Percentiles rank a stretch among this genome's conserved stretches.
phyloP scores from a whole-genome alignment of 2,888 invertebrate genomes.

The Drosophila acutilabella region DNA sequence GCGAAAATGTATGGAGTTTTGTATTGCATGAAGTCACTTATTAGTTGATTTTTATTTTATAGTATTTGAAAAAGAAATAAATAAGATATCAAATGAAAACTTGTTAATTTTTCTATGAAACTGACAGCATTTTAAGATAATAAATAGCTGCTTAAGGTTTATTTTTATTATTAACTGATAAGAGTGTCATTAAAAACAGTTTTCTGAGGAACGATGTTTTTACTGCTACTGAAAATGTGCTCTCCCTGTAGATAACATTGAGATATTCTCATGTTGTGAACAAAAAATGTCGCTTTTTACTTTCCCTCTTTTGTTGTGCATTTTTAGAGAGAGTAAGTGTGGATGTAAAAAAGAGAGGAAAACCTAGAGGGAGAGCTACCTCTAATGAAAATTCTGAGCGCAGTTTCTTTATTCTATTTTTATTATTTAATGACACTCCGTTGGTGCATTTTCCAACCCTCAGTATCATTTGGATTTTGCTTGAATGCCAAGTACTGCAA shows the following conservation, averaged over 20 bases:
- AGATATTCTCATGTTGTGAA: neutral
- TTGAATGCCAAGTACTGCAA: no score
- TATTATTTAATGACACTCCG: neutral
- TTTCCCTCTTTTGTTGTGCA: neutral
- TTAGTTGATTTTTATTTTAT: neutral
- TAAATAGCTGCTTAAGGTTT: no score
- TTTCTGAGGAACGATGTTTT: no score
- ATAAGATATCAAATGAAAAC: no score
- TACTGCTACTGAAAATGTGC: no score
- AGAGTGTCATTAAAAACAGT: no score
- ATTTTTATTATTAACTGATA: no score
- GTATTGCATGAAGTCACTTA: no score
- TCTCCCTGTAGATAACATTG: neutral
- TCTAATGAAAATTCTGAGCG: neutral
- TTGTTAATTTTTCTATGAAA: no score
- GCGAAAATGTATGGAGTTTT: neutral
- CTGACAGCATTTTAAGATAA: no score
- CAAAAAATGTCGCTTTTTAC: neutral
- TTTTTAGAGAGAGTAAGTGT: no score
- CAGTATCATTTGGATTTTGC: neutral
- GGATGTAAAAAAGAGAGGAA: neutral
- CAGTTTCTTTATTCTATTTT: constrained; percentile 2
- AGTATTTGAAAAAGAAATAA: no score
- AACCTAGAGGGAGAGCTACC: neutral
- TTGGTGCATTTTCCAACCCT: neutral